These are phyloP conservation scores for Andricus curvator DNA, from an alignment of 2,888 invertebrate species.

Conservation along the genomic window DNA sequence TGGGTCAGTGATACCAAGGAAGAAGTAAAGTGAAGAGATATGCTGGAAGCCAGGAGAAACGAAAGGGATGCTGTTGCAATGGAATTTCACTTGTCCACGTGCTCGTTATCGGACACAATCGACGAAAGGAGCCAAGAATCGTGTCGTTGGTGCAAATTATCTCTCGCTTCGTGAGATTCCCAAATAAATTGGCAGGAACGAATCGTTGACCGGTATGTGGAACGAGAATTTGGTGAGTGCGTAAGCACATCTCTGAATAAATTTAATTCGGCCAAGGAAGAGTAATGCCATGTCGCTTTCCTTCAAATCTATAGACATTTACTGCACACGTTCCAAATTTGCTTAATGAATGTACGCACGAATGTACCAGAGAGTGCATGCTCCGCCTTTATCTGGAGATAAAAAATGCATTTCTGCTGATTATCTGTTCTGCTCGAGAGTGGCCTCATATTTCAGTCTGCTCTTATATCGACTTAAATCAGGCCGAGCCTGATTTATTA, in stretches of 20 bases:
- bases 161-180: conserved; percentile 43
- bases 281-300: background rate
- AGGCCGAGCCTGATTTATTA: conserved; percentile 18
- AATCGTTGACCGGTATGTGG: conserved; percentile 70
- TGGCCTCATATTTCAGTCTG: conserved; percentile 55
- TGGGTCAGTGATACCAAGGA: conserved; percentile 30
- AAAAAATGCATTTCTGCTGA: conserved; percentile 47
- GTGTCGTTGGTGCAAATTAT: conserved; percentile 46
- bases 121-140: conserved; percentile 46
- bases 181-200: conserved; percentile 53
- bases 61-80: conserved; percentile 35
- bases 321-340: conserved; percentile 26
- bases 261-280: background rate
- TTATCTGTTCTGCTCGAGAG: conserved; percentile 50
- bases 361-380: conserved; percentile 14
- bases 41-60: conserved; percentile 2
- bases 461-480: conserved; percentile 42
- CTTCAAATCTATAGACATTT: conserved; percentile 15
- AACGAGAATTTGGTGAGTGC: conserved; percentile 63
- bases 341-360: conserved; percentile 40
- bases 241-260: conserved; percentile 28
- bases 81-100: conserved; percentile 37
- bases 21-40: conserved; percentile 16
- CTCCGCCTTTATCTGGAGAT: conserved; percentile 21
- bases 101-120: conserved; percentile 32